Percentiles rank a stretch among this genome's conserved stretches.
phyloP scores from a whole-genome alignment of 2,113 vertebrate genomes.

The Coracopsis vasa region DNA sequence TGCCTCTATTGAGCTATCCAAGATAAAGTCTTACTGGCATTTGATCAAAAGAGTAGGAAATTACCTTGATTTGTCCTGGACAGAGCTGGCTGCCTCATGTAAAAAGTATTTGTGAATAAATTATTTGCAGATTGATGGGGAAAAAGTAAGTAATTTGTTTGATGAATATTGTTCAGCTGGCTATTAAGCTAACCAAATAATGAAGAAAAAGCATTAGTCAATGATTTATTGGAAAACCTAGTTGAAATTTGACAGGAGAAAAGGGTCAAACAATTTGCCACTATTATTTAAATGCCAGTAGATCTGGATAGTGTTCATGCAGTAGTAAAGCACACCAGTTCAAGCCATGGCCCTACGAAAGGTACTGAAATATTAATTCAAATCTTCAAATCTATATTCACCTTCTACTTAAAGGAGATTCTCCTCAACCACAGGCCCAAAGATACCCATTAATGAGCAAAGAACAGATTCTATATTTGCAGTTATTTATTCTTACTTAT shows the following conservation, averaged over 20 bases:
- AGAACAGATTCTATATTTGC: background rate
- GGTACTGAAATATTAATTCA: background rate
- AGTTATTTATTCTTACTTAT: slow-evolving; percentile 43
- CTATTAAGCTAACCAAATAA: slow-evolving; percentile 41
- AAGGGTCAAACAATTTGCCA: slow-evolving; percentile 9
- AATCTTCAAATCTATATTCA: background rate
- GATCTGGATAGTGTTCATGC: background rate
- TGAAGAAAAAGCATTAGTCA: slow-evolving; percentile 25
- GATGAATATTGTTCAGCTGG: slow-evolving; percentile 34
- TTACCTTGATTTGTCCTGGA: slow-evolving; percentile 63
- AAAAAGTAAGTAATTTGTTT: slow-evolving; percentile 28
- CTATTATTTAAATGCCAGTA: background rate
- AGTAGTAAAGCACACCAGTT: background rate
- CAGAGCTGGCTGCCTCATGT: slow-evolving; percentile 40
- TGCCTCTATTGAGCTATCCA: slow-evolving; percentile 63
- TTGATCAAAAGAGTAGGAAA: slow-evolving; percentile 60
- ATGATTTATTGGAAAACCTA: slow-evolving; percentile 36
- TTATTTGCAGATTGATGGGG: slow-evolving; percentile 43
- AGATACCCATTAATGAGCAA: background rate
- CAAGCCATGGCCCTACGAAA: background rate
- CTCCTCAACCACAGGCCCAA: background rate
- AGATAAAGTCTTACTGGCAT: slow-evolving; percentile 57
- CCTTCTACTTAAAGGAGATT: background rate
- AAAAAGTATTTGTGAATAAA: slow-evolving; percentile 47
- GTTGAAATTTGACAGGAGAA: slow-evolving; percentile 1